phyloP scores from a whole-genome alignment of 2,113 vertebrate species.

The Proteles cristata region DNA sequence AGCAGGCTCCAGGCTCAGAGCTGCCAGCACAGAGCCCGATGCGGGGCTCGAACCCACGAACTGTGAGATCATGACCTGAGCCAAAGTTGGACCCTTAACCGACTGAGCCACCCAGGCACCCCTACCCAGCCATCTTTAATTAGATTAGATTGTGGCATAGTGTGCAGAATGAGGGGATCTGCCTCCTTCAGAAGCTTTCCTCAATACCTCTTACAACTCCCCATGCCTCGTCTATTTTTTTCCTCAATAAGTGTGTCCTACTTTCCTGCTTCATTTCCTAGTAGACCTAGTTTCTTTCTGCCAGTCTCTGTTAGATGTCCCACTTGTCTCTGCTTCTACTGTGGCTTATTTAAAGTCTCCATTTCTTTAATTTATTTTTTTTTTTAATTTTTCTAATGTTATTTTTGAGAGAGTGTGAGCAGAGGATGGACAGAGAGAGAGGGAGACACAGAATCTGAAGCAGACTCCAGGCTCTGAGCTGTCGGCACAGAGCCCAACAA shows the following conservation, averaged over 20 bases:
- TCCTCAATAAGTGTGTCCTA: background rate
- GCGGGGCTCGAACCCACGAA: too few relatives aligned
- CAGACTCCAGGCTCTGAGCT: too few relatives aligned
- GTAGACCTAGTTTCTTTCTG: background rate
- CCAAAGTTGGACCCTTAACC: too few relatives aligned
- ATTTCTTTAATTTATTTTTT: background rate
- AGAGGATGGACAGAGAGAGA: too few relatives aligned
- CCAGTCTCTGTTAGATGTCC: background rate
- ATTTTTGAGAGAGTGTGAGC: too few relatives aligned
- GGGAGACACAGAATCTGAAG: too few relatives aligned
- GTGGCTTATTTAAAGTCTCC: background rate
- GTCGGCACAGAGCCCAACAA: too few relatives aligned
- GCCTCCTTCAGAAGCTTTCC: background rate
- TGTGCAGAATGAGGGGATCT: background rate
- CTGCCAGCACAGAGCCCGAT: too few relatives aligned
- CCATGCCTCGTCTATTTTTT: background rate
- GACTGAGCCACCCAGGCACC: too few relatives aligned
- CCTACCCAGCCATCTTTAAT: background rate
- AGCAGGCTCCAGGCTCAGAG: too few relatives aligned
- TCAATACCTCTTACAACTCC: background rate
- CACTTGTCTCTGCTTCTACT: background rate
- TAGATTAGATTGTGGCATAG: conserved; percentile 31
- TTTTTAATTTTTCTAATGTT: too few relatives aligned
- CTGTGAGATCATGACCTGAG: too few relatives aligned
- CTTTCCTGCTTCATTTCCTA: background rate